Conservation (phyloP, 2,113 vertebrate species). For the Corydoras sp. region DNA sequence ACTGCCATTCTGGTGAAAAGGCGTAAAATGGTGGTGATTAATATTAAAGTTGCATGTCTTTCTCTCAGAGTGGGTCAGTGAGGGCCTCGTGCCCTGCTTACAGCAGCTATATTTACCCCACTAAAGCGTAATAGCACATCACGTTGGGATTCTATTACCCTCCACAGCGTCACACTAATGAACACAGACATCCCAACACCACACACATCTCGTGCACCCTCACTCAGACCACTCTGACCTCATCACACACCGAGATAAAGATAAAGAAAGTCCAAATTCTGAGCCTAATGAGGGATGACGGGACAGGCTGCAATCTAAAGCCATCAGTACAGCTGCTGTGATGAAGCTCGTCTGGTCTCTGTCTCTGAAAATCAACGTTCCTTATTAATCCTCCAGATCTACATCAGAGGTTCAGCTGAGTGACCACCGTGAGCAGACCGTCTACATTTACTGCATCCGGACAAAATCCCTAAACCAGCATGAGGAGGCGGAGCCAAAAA, state of each 20-base stretch:
- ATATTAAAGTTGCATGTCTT: constrained; percentile 46
- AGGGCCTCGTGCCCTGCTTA: constrained; percentile 23
- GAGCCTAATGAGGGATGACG: constrained; percentile 10
- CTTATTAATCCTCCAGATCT: too few relatives aligned
- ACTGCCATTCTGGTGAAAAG: constrained; percentile 47
- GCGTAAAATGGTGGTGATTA: constrained; percentile 50
- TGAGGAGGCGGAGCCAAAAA: too few relatives aligned
- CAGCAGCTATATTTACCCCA: constrained; percentile 63
- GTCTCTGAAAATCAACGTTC: too few relatives aligned
- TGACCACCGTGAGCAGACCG: too few relatives aligned
- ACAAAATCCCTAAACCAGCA: too few relatives aligned
- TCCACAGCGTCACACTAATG: constrained; percentile 39
- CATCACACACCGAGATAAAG: constrained; percentile 2
- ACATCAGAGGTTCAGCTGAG: too few relatives aligned
- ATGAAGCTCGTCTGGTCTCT: background rate
- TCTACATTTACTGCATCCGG: too few relatives aligned
- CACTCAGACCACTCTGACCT: background rate
- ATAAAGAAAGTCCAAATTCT: background rate
- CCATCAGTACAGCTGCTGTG: background rate
- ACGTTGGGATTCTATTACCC: constrained; percentile 67
- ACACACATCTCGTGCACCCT: constrained; percentile 29
- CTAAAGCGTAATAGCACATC: constrained; percentile 55
- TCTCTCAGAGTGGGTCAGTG: constrained; percentile 42
- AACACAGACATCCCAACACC: constrained; percentile 49
- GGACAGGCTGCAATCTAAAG: background rate